phyloP scores from a whole-genome alignment of 2,888 invertebrate genomes.

The Drosophila multiciliata region DNA sequence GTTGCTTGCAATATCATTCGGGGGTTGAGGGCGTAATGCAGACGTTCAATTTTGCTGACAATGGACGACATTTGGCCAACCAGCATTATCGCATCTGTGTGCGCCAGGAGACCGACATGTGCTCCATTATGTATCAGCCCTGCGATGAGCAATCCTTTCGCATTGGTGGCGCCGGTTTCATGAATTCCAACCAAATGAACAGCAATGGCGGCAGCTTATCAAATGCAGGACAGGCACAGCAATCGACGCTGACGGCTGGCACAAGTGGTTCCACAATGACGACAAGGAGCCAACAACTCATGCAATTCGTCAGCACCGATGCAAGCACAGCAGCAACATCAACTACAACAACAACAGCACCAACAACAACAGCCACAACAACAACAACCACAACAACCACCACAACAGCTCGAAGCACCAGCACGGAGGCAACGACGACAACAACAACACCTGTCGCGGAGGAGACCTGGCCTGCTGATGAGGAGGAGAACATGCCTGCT shows the following conservation, averaged over 20 bases:
- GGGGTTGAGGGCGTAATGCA: conserved; percentile 87
- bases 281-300: conserved; percentile 23
- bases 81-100: conserved; percentile 93
- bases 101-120: conserved; percentile 89
- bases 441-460: conserved; percentile 40
- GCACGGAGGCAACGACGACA: conserved; percentile 44
- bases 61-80: conserved; percentile 91
- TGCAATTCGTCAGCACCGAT: conserved; percentile 14
- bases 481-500: conserved; percentile 26
- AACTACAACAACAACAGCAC: not conserved
- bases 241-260: not conserved
- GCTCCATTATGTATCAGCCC: conserved; percentile 91
- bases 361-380: conserved; percentile 23
- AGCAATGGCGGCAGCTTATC: not conserved
- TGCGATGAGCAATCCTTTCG: conserved; percentile 91
- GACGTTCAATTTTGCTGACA: conserved; percentile 93
- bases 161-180: conserved; percentile 86
- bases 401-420: conserved; percentile 21
- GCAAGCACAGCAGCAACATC: conserved; percentile 29
- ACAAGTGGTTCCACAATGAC: not conserved
- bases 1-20: conserved; percentile 91
- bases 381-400: conserved; percentile 38
- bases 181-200: conserved; percentile 19
- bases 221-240: conserved; percentile 12
- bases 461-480: not conserved